phyloP scores from a whole-genome alignment of 2,113 vertebrate genomes.

The Mustela lutreola region DNA sequence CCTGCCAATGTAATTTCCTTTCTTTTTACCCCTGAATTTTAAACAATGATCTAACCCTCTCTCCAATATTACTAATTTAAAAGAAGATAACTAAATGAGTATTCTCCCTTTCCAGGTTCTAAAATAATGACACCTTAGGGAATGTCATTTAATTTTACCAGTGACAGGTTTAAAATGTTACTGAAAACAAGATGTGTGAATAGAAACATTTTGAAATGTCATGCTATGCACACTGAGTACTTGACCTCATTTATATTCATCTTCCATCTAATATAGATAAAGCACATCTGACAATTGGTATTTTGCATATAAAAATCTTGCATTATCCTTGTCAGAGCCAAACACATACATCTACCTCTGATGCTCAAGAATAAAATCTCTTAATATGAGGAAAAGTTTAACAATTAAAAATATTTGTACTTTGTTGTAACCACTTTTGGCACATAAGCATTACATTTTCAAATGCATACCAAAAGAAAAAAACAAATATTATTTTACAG shows the following conservation, averaged over 20 bases:
- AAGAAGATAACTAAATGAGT: conserved; percentile 39
- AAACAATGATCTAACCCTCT: background rate
- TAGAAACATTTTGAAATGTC: conserved; percentile 35
- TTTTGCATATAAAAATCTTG: conserved; percentile 65
- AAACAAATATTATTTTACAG: background rate
- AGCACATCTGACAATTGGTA: conserved; percentile 67
- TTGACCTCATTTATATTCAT: conserved; percentile 69
- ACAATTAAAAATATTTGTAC: conserved; percentile 29
- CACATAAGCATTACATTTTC: background rate
- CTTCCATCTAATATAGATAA: conserved; percentile 37
- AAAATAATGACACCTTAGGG: background rate
- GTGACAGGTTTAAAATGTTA: background rate
- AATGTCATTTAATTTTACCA: background rate
- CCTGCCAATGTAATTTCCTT: background rate
- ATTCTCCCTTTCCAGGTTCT: background rate
- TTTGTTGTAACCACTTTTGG: background rate
- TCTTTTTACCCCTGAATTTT: background rate
- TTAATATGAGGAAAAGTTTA: background rate
- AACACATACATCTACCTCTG: conserved; percentile 56
- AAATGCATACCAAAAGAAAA: background rate
- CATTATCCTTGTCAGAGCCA: conserved; percentile 35
- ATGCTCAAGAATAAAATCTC: background rate
- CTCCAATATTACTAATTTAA: background rate
- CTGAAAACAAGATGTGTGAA: background rate
- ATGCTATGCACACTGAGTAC: background rate